Conservation (phyloP, 1,140 invertebrate genomes). For the fruit fly (Drosophila melanogaster) region DNA sequence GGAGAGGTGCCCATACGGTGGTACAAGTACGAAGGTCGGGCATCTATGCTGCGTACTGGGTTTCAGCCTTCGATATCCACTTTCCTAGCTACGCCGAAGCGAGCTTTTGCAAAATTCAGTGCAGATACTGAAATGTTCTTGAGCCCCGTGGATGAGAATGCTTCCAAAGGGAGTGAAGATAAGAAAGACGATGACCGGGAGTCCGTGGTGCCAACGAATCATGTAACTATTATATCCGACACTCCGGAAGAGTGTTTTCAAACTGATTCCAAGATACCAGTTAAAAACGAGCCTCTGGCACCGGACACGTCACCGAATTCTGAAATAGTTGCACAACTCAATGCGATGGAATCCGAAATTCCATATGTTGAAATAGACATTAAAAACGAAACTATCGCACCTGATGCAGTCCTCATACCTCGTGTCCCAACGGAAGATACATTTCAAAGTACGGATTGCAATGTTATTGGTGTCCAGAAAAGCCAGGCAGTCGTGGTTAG, state of each 20-base stretch:
- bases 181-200: background rate
- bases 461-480: background rate
- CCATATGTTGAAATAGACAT: constrained; percentile 7
- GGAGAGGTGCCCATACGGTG: constrained; percentile 60
- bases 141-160: constrained; percentile 33
- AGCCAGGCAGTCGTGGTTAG: background rate
- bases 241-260: background rate
- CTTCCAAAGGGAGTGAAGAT: no score
- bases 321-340: background rate
- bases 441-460: background rate
- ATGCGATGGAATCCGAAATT: background rate
- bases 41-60: constrained; percentile 40
- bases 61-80: constrained; percentile 62
- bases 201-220: background rate
- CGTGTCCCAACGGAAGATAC: background rate
- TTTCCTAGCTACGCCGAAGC: constrained; percentile 38
- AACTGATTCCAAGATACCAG: background rate
- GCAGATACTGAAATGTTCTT: constrained; percentile 32
- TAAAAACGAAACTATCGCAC: background rate
- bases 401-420: no score
- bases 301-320: background rate
- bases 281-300: background rate
- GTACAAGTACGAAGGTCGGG: constrained; percentile 60
- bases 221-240: constrained; percentile 18
- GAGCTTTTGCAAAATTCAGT: background rate